Evolutionary conservation across 2,888 invertebrate genomes (phyloP), one percentile per base, ranked within the genome.

Genomic region (Trissonchulus sp.): DNA sequence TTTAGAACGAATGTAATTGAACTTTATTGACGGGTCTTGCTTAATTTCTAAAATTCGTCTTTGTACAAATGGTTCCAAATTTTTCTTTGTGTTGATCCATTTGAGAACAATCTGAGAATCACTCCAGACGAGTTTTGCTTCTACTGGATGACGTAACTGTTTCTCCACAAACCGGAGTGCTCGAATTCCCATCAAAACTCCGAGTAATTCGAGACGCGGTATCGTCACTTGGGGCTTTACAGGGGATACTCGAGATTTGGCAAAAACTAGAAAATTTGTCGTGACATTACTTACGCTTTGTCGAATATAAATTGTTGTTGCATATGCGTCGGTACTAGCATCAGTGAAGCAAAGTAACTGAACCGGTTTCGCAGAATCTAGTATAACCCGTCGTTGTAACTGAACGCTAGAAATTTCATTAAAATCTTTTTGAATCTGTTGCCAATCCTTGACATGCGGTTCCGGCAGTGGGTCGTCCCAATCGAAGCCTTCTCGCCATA

Each of bases 181-280:
- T 15, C 76, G 31, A 33, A 68, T n/a, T 1, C 76, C 76, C 2
- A 76, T 48, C 18, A 48, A 30, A 3, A 76, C 23, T 33, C 48
- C 76, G 2, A 76, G 65, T n/a, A 76, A 37, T 34, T 76, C 76
- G 23, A 76, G 38, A n/a, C 75, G 76, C 23, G 76, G 76, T 37
- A 77, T 76, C 18, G 63, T 68, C 18, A 69, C n/a, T n/a, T 8
- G 8, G 15, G 23, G 34, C 8, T 75, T 23, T 23, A 31, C 18
- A 2, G 75, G 72, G 15, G 75, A 3, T 28, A 76, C 31, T 2
- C 76, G 63, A 15, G 65, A 3, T 35, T 76, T 76, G 2, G 76
- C 30, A 30, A 76, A 76, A 2, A 76, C 28, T 23, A 76, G 38
- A 36, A 73, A 1, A n/a, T 8, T 3, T 15, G 28, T n/a, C n/a